phyloP scores from a whole-genome alignment of 35 echinoderm and acorn worm genomes.

The Ophiothrix spiculata region DNA sequence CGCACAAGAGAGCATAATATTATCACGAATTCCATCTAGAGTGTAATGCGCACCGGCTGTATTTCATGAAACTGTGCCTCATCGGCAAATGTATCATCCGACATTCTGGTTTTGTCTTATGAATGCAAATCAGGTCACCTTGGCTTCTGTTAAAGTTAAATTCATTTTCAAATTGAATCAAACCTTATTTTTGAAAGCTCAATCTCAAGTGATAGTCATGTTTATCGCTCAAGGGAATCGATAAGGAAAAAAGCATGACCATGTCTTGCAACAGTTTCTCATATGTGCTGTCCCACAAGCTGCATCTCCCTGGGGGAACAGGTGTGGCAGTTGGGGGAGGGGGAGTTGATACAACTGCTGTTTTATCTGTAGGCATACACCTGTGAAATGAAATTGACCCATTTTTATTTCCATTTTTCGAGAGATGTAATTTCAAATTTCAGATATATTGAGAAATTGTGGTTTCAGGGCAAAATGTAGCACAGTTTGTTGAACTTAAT shows the following conservation, averaged over 20 bases:
- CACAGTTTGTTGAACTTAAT: neutral
- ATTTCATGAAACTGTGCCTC: neutral
- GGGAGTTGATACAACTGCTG: neutral
- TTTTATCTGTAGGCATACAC: neutral
- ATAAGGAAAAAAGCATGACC: neutral
- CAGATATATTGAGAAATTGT: too few relatives aligned
- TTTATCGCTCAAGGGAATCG: neutral
- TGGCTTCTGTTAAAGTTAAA: neutral
- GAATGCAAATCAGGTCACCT: neutral
- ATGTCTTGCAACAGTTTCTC: neutral
- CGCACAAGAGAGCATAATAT: neutral
- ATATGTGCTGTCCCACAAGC: neutral
- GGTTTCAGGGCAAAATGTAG: neutral
- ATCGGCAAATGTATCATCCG: neutral
- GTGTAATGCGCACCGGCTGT: neutral
- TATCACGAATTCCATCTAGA: neutral
- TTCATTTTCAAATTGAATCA: neutral
- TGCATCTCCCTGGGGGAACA: neutral
- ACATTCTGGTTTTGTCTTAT: neutral
- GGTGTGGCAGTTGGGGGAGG: neutral
- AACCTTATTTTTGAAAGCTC: neutral
- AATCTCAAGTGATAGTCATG: neutral
- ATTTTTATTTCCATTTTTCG: neutral
- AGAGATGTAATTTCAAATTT: neutral
- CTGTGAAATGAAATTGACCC: neutral